A percentile compares a stretch with the other conserved stretches of the same genome.
Evolutionary conservation across 1,140 invertebrate genomes (phyloP).

Genomic region (Sinonovacula constricta): DNA sequence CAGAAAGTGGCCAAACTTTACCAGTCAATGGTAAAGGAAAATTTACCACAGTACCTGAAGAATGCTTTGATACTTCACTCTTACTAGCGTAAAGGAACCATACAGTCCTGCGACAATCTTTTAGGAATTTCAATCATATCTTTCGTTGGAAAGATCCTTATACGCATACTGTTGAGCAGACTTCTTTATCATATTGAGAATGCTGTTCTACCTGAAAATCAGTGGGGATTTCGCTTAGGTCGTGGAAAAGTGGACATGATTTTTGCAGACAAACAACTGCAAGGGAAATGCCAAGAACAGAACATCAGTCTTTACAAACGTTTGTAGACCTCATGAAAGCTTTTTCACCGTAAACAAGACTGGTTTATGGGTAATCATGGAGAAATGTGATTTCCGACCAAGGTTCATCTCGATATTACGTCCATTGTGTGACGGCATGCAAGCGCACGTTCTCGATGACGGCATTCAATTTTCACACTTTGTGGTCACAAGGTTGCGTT

Average conservation of each 20-base stretch:
- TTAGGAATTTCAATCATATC: slow-evolving; percentile 43
- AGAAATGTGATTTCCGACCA: slow-evolving; percentile 45
- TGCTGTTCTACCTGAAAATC: slow-evolving; percentile 44
- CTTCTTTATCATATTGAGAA: slow-evolving; percentile 42
- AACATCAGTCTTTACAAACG: slow-evolving; percentile 41
- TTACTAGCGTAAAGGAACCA: slow-evolving; percentile 48
- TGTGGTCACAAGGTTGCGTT: slow-evolving; percentile 30
- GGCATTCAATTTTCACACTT: slow-evolving; percentile 50
- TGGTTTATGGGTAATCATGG: slow-evolving; percentile 53
- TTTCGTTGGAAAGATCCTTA: slow-evolving; percentile 54
- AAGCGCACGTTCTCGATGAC: slow-evolving; percentile 54
- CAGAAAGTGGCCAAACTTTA: slow-evolving; percentile 1
- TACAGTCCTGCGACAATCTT: no score
- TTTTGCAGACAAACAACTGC: slow-evolving; percentile 50
- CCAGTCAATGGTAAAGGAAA: not conserved
- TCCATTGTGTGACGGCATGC: slow-evolving; percentile 22
- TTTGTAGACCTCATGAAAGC: slow-evolving; percentile 59
- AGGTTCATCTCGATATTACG: slow-evolving; percentile 25
- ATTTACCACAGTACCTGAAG: slow-evolving; percentile 44
- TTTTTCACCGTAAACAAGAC: slow-evolving; percentile 58
- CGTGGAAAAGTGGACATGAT: slow-evolving; percentile 51
- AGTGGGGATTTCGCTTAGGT: slow-evolving; percentile 48
- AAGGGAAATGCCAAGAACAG: slow-evolving; percentile 57
- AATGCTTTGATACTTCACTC: slow-evolving; percentile 49
- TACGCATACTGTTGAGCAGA: slow-evolving; percentile 44